These are phyloP conservation scores for Trichogramma dendrolimi DNA, from an alignment of 2,888 invertebrate genomes.

Conservation along the genomic window DNA sequence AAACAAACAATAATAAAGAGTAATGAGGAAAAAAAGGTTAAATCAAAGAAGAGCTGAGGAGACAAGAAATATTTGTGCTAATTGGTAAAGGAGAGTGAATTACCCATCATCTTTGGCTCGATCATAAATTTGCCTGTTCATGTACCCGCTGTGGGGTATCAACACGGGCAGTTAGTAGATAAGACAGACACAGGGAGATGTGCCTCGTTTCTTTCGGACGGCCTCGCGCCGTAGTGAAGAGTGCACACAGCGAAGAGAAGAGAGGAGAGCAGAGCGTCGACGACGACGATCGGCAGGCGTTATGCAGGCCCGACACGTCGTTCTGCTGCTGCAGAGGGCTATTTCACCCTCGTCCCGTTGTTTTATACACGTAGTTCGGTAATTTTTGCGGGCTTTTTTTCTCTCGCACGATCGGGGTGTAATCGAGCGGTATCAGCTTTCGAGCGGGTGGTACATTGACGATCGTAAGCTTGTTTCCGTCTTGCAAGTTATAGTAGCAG, in stretches of 20 bases:
- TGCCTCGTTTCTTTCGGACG: not conserved
- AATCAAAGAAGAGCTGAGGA: slow-evolving; percentile 19
- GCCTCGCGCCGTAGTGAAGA: not conserved
- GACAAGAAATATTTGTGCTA: slow-evolving; percentile 19
- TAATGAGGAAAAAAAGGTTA: slow-evolving; percentile 12
- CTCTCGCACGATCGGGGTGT: too few relatives aligned
- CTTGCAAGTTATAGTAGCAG: too few relatives aligned
- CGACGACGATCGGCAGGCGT: slow-evolving; percentile 4
- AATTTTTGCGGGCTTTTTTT: too few relatives aligned
- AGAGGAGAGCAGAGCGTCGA: slow-evolving; percentile 16
- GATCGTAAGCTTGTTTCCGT: too few relatives aligned
- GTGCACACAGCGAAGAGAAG: slow-evolving; percentile 6
- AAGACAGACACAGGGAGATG: slow-evolving; percentile 7
- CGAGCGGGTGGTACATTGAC: too few relatives aligned
- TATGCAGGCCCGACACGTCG: too few relatives aligned
- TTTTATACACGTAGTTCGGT: too few relatives aligned
- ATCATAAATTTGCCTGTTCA: slow-evolving; percentile 31
- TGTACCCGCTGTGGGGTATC: slow-evolving; percentile 28
- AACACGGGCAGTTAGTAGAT: not conserved
- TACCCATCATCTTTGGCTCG: slow-evolving; percentile 31
- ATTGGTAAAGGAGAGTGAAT: slow-evolving; percentile 10
- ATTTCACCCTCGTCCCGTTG: too few relatives aligned
- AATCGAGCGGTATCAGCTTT: too few relatives aligned
- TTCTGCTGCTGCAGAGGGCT: too few relatives aligned
- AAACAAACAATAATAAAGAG: not conserved